Evolutionary conservation across 2,888 invertebrate genomes (phyloP).

Genomic region (Pandemis heparana): DNA sequence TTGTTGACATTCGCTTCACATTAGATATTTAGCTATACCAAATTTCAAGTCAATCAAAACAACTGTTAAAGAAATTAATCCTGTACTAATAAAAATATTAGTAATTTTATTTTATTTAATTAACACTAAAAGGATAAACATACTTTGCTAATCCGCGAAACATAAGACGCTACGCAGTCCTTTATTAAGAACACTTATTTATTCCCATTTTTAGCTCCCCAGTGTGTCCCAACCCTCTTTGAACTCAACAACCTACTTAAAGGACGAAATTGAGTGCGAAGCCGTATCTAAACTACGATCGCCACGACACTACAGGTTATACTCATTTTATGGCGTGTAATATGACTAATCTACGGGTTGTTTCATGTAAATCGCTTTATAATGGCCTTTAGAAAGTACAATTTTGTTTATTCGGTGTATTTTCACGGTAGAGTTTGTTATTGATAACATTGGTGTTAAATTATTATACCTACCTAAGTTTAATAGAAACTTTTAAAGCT

Average conservation of each 20-base stretch:
- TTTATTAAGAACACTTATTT: background rate
- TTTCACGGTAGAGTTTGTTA: background rate
- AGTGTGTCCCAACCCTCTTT: conserved; percentile 21
- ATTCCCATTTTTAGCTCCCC: background rate
- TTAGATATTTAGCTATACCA: no score
- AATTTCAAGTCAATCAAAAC: no score
- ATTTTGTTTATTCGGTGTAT: background rate
- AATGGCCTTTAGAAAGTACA: conserved; percentile 23
- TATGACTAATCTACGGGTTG: background rate
- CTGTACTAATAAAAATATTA: no score
- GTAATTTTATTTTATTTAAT: no score
- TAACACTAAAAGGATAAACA: no score
- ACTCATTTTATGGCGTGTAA: conserved; percentile 6
- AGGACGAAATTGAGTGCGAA: conserved; percentile 64
- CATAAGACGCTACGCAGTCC: no score
- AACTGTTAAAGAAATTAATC: no score
- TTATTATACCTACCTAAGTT: no score
- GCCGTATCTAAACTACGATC: conserved; percentile 64
- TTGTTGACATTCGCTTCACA: no score
- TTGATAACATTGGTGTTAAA: background rate
- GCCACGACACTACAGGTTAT: conserved; percentile 48
- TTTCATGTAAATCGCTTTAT: conserved; percentile 36
- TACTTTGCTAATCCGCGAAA: no score
- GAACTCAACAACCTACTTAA: conserved; percentile 46
- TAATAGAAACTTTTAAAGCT: no score